Percentiles rank a stretch among this genome's conserved stretches.
Evolutionary conservation across 2,888 invertebrate species (phyloP).

Genomic region (Lithophane ornitopus): DNA sequence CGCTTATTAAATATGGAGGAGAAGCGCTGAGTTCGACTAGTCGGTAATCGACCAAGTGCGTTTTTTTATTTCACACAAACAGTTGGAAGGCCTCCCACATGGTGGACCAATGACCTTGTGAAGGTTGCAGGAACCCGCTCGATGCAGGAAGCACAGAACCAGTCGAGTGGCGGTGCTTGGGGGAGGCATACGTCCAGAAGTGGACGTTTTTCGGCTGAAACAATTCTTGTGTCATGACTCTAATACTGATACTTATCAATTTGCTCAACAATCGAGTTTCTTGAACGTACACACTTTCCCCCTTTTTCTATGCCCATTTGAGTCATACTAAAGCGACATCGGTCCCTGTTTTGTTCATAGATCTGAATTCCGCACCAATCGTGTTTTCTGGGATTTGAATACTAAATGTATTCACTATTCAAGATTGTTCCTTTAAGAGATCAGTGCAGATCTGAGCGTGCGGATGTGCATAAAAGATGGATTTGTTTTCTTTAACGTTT

Average conservation of each 20-base stretch:
- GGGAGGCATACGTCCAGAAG: too few relatives aligned
- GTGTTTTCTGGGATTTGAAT: constrained; percentile 42
- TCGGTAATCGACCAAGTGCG: too few relatives aligned
- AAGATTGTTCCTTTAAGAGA: constrained; percentile 32
- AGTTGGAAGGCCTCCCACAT: too few relatives aligned
- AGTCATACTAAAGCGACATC: background rate
- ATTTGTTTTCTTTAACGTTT: constrained; percentile 12
- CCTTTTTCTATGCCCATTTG: background rate
- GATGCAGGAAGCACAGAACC: too few relatives aligned
- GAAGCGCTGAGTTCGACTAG: too few relatives aligned
- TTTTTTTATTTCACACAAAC: background rate
- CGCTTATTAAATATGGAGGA: too few relatives aligned
- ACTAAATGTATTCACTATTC: constrained; percentile 25
- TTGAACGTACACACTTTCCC: background rate
- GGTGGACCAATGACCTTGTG: too few relatives aligned
- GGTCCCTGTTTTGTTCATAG: background rate
- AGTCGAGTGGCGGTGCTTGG: too few relatives aligned
- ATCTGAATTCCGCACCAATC: constrained; percentile 1
- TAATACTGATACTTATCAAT: background rate
- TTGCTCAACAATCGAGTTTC: background rate
- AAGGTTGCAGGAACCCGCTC: too few relatives aligned
- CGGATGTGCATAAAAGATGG: constrained; percentile 2
- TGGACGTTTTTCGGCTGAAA: too few relatives aligned
- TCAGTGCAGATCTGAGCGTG: constrained; percentile 16
- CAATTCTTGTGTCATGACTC: too few relatives aligned